Percentiles rank a stretch among this genome's conserved stretches.
phyloP scores from a whole-genome alignment of 2,888 invertebrate species.

The Antheraea yamamai region DNA sequence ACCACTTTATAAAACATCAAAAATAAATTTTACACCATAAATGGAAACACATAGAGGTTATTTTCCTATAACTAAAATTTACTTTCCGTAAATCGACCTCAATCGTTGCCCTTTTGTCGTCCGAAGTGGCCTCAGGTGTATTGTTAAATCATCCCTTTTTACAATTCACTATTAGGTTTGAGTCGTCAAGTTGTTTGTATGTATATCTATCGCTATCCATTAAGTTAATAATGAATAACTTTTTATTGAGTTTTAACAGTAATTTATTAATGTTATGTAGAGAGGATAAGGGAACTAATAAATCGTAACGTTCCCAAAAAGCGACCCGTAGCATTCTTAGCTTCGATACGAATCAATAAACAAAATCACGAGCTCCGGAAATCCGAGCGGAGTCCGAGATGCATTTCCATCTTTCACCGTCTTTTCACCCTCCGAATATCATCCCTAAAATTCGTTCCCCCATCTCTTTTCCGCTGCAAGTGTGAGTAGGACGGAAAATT shows the following conservation, averaged over 20 bases:
- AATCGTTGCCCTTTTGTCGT: slow-evolving; percentile 44
- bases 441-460: slow-evolving; percentile 69
- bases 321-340: slow-evolving; percentile 16
- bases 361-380: slow-evolving; percentile 80
- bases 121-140: slow-evolving; percentile 59
- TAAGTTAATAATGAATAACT: slow-evolving; percentile 28
- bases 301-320: slow-evolving; percentile 32
- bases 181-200: slow-evolving; percentile 31
- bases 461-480: slow-evolving; percentile 49
- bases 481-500: slow-evolving; percentile 53
- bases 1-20: slow-evolving; percentile 33
- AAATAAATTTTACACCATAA: slow-evolving; percentile 31
- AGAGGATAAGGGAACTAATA: slow-evolving; percentile 17
- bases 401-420: slow-evolving; percentile 81
- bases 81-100: neutral
- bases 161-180: slow-evolving; percentile 35
- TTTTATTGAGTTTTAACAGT: slow-evolving; percentile 18
- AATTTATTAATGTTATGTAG: slow-evolving; percentile 18
- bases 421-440: slow-evolving; percentile 79
- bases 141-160: slow-evolving; percentile 44
- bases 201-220: slow-evolving; percentile 24
- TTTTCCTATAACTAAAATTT: slow-evolving; percentile 1
- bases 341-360: slow-evolving; percentile 77
- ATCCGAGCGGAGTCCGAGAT: slow-evolving; percentile 79
- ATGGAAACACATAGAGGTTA: neutral